Base-by-base conservation (phyloP, 2,888 invertebrate genomes). In the Cecidostiba fungosa region DNA sequence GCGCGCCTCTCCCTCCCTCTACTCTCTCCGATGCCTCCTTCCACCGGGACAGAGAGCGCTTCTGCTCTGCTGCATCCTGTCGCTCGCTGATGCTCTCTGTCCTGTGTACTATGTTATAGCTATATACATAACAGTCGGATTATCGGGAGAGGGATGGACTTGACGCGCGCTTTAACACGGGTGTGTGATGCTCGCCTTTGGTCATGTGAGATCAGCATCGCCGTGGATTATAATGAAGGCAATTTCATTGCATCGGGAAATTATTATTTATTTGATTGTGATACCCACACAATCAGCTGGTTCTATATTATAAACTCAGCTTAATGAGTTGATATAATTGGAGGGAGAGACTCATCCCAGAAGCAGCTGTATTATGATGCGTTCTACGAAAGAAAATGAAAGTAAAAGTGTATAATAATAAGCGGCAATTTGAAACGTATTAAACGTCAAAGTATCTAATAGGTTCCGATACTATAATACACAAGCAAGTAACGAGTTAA, bases 1-100 rank as follows among this genome's bases (percentile, higher is more conserved):
- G 72, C 78, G 69, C 84, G 50, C 76, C 76, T 54, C 59, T 72
- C 80, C 59, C 59, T 16, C 80, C 50, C 70, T 70, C 43, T 70
- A 47, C 29, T 36, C n/a, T n/a, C n/a, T n/a, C n/a, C 26, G 70
- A 8, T 14, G 12, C 23, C 72, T 39, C 72, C 72, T 43, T 10
- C 72, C 43, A 36, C 36, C 70, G 36, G 6, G 16, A 54, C 19
- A 62, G 3, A 6, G 23, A 23, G 70, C 70, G 39, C n/a, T 14
- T 19, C 16, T 32, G 19, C 70, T n/a, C 29, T 16, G 36, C 69
- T 36, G 32, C 36, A 19, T 36, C 39, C 70, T 72, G 32, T 43
- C 43, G 12, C 43, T 43, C 8, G 12, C 12, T 12, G 10, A 8
- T 43, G 43, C 43, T 6, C 36, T 36, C 4, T 14, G 1, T 47